Evolutionary conservation across 2,113 vertebrate genomes (phyloP).

Genomic region (Equus quagga): DNA sequence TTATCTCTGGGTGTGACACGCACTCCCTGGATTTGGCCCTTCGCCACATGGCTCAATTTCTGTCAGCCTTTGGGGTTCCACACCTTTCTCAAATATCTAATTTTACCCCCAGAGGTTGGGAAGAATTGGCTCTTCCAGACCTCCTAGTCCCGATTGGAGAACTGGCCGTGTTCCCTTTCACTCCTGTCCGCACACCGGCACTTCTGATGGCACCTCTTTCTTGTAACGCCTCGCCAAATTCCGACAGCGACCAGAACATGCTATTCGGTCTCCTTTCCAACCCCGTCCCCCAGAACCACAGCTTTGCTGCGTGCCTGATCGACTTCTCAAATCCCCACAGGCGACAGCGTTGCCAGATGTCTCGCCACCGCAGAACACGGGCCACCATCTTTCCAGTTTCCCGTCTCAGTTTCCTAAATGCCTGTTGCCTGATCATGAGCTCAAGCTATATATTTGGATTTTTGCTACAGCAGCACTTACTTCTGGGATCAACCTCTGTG

Average conservation of each 20-base stretch:
- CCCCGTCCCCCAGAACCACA: neutral
- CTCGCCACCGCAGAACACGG: rapidly evolving
- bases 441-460: neutral
- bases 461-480: rapidly evolving
- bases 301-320: rapidly evolving
- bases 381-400: neutral
- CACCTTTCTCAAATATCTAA: neutral
- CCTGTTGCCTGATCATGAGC: rapidly evolving
- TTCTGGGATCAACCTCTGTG: rapidly evolving
- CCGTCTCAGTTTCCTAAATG: rapidly evolving
- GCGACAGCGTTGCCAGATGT: too few relatives aligned
- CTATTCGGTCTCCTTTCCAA: neutral
- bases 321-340: neutral
- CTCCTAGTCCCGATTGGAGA: rapidly evolving
- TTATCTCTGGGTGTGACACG: neutral
- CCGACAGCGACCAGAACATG: rapidly evolving
- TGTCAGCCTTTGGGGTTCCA: neutral
- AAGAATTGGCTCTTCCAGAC: neutral
- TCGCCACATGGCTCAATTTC: rapidly evolving
- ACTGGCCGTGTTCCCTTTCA: neutral
- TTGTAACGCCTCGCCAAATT: rapidly evolving
- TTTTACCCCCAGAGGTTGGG: neutral
- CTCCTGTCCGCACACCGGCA: neutral
- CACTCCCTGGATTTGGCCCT: rapidly evolving
- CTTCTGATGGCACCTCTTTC: neutral